Evolutionary conservation across 2,113 vertebrate species (phyloP).

Genomic region (Dromiciops gliroides): DNA sequence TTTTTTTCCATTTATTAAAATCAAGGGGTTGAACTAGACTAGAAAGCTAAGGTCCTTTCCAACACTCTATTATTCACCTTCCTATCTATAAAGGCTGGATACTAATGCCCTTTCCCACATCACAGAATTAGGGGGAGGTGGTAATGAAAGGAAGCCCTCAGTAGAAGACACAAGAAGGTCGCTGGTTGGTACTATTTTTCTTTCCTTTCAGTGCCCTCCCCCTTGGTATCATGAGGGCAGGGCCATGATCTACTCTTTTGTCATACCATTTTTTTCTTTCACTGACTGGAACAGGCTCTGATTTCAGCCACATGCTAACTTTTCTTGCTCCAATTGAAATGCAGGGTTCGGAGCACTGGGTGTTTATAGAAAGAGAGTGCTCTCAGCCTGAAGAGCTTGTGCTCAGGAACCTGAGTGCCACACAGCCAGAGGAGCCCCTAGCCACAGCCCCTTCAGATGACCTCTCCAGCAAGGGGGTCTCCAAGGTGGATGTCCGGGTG

Average conservation of each 20-base stretch:
- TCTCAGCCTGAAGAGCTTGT: slow-evolving; percentile 89
- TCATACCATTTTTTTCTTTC: not conserved
- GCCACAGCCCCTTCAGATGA: slow-evolving; percentile 69
- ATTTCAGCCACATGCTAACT: slow-evolving; percentile 87
- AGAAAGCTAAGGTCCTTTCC: not conserved
- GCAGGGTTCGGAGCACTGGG: slow-evolving; percentile 99
- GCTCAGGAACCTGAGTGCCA: slow-evolving; percentile 82
- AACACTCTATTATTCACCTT: not conserved
- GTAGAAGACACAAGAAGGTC: not conserved
- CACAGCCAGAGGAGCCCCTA: slow-evolving; percentile 78
- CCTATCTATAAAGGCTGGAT: not conserved
- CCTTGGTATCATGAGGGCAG: not conserved
- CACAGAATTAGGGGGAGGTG: not conserved
- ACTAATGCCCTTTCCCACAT: not conserved
- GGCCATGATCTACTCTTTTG: not conserved
- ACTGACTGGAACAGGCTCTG: slow-evolving; percentile 12
- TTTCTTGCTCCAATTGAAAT: slow-evolving; percentile 97
- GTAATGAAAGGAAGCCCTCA: not conserved
- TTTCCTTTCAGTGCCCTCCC: not conserved
- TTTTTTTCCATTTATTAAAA: not conserved
- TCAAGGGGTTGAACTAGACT: not conserved
- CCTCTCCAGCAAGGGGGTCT: slow-evolving; percentile 70
- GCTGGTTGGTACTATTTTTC: not conserved
- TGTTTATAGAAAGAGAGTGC: slow-evolving; percentile 97
- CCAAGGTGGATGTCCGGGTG: slow-evolving; percentile 74